Conservation (phyloP, 1,140 invertebrate species). For the Cyrtorhinus lividipennis region DNA sequence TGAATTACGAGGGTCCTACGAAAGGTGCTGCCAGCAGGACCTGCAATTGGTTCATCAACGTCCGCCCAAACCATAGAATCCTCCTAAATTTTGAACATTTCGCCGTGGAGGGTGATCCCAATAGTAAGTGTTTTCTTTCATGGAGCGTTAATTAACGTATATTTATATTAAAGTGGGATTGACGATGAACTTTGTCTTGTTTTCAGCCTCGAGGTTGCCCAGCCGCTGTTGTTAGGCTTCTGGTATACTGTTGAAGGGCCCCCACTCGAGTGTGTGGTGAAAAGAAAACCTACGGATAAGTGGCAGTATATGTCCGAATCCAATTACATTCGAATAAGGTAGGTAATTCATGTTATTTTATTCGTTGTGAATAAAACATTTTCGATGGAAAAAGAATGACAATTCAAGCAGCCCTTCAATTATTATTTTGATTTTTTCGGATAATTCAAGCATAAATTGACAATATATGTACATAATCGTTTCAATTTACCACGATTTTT, state of each 20-base stretch:
- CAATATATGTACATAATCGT: too few species aligned
- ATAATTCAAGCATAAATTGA: too few species aligned
- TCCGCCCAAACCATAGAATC: conserved; percentile 61
- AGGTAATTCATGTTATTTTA: too few species aligned
- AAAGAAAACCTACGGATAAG: conserved; percentile 50
- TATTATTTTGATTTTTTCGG: too few species aligned
- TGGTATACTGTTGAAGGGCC: conserved; percentile 61
- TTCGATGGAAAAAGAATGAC: too few species aligned
- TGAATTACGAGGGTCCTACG: conserved; percentile 63
- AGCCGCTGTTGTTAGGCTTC: conserved; percentile 70
- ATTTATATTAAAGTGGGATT: too few species aligned
- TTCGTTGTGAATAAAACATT: too few species aligned
- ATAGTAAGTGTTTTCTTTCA: too few species aligned
- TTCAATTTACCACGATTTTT: too few species aligned
- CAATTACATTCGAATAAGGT: conserved; percentile 68
- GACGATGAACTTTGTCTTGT: conserved; percentile 9
- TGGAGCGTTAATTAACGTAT: too few species aligned
- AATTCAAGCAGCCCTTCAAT: too few species aligned
- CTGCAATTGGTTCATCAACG: conserved; percentile 85
- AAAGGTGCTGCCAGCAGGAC: conserved; percentile 59
- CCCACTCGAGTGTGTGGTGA: conserved; percentile 77
- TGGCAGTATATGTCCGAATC: conserved; percentile 74
- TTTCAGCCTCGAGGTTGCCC: conserved; percentile 71
- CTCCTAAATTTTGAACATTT: conserved; percentile 77
- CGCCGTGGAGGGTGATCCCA: conserved; percentile 73